Evolutionary conservation across 1,140 invertebrate species (phyloP), one percentile per base, ranked within the genome.

Genomic region (Lordiphosa mommai): DNA sequence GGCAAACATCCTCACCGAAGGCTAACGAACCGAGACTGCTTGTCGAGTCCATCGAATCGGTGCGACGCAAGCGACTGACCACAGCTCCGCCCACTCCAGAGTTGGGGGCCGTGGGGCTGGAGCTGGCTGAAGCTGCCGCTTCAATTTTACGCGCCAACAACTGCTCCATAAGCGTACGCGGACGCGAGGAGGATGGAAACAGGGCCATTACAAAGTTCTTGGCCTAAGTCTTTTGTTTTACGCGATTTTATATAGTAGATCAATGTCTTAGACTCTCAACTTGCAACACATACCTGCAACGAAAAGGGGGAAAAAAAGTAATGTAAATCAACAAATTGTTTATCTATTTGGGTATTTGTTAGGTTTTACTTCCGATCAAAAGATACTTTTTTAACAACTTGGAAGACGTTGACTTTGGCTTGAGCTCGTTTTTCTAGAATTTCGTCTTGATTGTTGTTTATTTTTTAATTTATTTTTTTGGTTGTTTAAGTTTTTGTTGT

Each of bases 141-240:
- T 95, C 94, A 90, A 95, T 95, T 88, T 95, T 95, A 2, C 93
- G 94, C 13, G 94, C 92, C 33, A 95, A 89, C 38, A 95, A 89
- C 46, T 92, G 92, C 87, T 95, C 94, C 94, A 95, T 95, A 4
- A 95, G 89, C 17, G 93, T 93, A 63, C 93, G 91, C 13, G 93
- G 92, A 46, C 92, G 89, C 60, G 85, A 84, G 3, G 82, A 82
- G 17, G 89, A 90, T 12, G 91, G 91, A 61, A 57, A 91, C 58
- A 58, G 87, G 57, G 50, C 87, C 87, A 88, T 82, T 17, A 58
- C 43, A 27, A 17, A 47, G 86, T 87, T 86, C 50, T 67, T 77
- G 79, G 66, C 79, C 70, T 79, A 87, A 85, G 79, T 87, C 76
- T 87, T 87, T 87, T 57, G 86, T 72, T 61, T 73, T 44, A 6